Conservation (phyloP, 1,140 invertebrate species). For the Drosophila nebulosa region DNA sequence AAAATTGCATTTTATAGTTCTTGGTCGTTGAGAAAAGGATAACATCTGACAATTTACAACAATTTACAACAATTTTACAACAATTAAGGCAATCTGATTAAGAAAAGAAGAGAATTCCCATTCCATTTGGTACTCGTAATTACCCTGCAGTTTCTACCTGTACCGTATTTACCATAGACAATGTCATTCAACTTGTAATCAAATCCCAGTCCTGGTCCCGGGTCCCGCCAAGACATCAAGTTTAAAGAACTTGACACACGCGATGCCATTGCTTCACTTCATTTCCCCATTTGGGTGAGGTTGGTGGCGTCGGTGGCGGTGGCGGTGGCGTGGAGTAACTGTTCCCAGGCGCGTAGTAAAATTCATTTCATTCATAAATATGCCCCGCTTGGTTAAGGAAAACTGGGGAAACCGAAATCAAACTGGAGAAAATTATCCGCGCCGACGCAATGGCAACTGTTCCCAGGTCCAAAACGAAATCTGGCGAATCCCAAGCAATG, state of each 20-base stretch:
- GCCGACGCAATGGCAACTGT: constrained; percentile 23
- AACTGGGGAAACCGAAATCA: background rate
- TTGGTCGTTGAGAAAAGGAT: too few species aligned
- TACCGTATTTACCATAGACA: background rate
- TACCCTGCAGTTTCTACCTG: background rate
- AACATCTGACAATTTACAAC: too few species aligned
- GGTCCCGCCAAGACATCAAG: background rate
- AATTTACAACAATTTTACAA: background rate
- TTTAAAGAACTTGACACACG: constrained; percentile 5
- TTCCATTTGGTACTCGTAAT: background rate
- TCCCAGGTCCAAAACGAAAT: background rate
- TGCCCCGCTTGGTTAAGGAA: background rate
- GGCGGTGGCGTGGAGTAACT: constrained; percentile 8
- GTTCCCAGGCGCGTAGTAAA: constrained; percentile 41
- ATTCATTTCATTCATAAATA: constrained; percentile 61
- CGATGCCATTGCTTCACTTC: background rate
- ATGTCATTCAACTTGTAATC: constrained; percentile 4
- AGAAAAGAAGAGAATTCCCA: background rate
- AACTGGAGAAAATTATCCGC: constrained; percentile 53
- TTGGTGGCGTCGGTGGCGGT: too few species aligned
- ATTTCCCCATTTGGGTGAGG: background rate
- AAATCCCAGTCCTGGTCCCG: background rate
- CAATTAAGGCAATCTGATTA: background rate
- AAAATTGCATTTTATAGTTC: too few species aligned
- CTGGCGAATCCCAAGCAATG: background rate